Percentiles rank a stretch among this genome's conserved stretches.
Evolutionary conservation across 2,797 vertebrate species (phyloP).

Genomic region (Rhinichthys osculus): DNA sequence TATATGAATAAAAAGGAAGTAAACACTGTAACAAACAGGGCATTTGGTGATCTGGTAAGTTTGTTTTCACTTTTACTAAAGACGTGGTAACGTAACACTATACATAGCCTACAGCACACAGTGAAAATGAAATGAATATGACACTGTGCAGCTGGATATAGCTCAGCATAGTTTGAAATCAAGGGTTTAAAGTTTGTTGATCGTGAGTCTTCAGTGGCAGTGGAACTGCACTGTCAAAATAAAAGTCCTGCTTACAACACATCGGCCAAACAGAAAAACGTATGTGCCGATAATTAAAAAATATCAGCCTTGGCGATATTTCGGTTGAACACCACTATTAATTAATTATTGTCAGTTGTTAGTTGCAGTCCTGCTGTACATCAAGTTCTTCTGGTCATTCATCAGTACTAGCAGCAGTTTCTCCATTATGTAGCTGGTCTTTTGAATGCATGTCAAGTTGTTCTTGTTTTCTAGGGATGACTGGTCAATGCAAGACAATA

Average conservation of each 20-base stretch:
- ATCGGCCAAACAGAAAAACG: neutral
- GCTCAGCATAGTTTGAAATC: too few species aligned
- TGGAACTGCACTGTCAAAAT: neutral
- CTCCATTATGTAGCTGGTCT: neutral
- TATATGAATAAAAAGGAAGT: too few species aligned
- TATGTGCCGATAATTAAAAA: neutral
- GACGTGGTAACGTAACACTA: too few species aligned
- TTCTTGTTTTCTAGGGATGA: neutral
- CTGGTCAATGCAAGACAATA: neutral
- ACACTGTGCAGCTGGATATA: too few species aligned
- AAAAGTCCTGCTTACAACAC: too few species aligned
- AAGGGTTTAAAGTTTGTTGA: neutral
- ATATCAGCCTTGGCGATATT: neutral
- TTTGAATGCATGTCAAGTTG: conserved; percentile 10
- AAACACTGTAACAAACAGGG: too few species aligned
- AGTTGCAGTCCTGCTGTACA: neutral
- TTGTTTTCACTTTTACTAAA: too few species aligned
- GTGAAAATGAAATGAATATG: too few species aligned
- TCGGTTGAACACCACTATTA: neutral
- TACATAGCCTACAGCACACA: too few species aligned
- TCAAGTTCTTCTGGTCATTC: neutral
- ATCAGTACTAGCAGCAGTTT: neutral
- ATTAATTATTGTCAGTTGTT: neutral
- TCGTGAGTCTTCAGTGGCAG: neutral
- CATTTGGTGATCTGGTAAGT: too few species aligned